Conservation (phyloP, 2,113 vertebrate genomes). For the Syngnathus floridae region DNA sequence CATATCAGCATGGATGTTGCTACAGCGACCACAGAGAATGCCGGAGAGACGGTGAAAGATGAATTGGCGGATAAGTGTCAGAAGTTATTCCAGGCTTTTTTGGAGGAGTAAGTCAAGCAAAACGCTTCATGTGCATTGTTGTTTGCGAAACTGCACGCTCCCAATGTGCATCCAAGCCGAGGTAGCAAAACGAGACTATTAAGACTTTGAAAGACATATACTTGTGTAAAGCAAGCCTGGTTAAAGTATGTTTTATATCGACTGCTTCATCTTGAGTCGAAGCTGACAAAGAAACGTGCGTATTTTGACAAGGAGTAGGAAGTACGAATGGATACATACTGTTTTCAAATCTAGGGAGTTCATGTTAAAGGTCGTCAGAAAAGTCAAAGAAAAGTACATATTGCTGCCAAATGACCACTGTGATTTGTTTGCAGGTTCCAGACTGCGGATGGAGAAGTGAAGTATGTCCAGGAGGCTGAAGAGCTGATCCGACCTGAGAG, state of each 20-base stretch:
- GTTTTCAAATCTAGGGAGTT: too few relatives aligned
- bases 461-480: constrained; percentile 87
- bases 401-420: too few relatives aligned
- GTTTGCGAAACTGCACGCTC: not conserved
- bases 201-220: not conserved
- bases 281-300: too few relatives aligned
- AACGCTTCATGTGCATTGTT: constrained; percentile 8
- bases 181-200: not conserved
- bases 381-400: too few relatives aligned
- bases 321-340: too few relatives aligned
- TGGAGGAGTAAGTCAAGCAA: constrained; percentile 89
- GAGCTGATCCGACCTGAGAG: constrained; percentile 93
- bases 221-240: not conserved
- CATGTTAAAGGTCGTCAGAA: too few relatives aligned
- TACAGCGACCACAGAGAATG: constrained; percentile 61
- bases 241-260: not conserved
- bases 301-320: too few relatives aligned
- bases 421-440: constrained; percentile 74
- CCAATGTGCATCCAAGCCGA: not conserved
- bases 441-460: constrained; percentile 85
- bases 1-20: constrained; percentile 65
- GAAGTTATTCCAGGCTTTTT: constrained; percentile 93
- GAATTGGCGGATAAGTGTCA: constrained; percentile 96
- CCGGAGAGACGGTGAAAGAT: constrained; percentile 80
- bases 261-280: too few relatives aligned